These are phyloP conservation scores for Leptobrachium leishanense DNA, from an alignment of 2,113 vertebrate genomes.

Conservation along the genomic window DNA sequence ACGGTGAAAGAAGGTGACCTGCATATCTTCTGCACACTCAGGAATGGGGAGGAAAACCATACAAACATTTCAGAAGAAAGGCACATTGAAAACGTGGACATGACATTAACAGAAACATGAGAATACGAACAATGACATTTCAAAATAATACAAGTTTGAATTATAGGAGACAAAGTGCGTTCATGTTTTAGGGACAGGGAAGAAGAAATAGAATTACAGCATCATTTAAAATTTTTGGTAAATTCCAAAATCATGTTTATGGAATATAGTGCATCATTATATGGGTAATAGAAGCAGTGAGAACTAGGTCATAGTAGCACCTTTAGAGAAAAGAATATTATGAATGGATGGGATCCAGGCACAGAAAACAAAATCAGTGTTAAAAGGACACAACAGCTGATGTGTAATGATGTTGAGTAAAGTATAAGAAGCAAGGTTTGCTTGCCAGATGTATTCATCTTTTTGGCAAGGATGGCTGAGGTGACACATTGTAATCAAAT, in stretches of 20 bases:
- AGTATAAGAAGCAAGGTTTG: background rate
- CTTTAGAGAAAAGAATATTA: background rate
- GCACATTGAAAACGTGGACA: background rate
- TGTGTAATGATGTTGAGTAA: background rate
- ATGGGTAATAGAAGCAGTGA: background rate
- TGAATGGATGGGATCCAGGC: background rate
- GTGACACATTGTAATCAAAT: background rate
- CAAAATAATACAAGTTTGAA: too few species aligned
- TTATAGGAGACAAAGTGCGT: too few species aligned
- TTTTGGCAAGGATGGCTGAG: too few species aligned
- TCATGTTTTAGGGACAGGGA: too few species aligned
- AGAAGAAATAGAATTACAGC: too few species aligned
- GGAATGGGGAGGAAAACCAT: background rate
- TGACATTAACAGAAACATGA: too few species aligned
- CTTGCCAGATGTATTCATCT: background rate
- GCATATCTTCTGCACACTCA: conserved; percentile 23
- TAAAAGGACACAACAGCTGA: too few species aligned
- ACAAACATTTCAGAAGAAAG: background rate
- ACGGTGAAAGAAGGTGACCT: conserved; percentile 53
- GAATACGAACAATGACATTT: too few species aligned
- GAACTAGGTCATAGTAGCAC: background rate
- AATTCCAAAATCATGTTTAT: background rate
- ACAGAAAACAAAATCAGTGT: background rate
- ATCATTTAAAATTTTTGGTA: too few species aligned
- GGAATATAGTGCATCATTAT: background rate